phyloP scores from a whole-genome alignment of 2,888 invertebrate genomes.

The Clivina fossor region DNA sequence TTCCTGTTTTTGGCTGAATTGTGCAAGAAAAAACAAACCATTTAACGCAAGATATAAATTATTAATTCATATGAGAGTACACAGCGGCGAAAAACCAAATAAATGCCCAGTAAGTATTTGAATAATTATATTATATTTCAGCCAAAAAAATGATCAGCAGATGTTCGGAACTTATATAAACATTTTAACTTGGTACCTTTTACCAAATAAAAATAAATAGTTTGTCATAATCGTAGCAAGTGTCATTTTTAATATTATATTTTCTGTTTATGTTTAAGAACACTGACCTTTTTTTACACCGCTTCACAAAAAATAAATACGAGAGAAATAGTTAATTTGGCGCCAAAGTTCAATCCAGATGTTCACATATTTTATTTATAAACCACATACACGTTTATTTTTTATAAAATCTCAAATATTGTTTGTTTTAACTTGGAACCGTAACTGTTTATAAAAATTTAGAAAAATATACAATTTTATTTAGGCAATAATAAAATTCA shows the following conservation, averaged over 20 bases:
- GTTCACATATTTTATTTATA: slow-evolving; percentile 6
- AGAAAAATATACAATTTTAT: too few species aligned
- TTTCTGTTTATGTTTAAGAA: slow-evolving; percentile 3
- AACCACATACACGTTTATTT: too few species aligned
- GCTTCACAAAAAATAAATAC: slow-evolving; percentile 11
- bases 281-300: slow-evolving; percentile 5
- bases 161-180: not conserved
- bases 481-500: too few species aligned
- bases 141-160: not conserved
- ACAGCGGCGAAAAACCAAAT: slow-evolving; percentile 98
- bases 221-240: too few species aligned
- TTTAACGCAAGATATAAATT: slow-evolving; percentile 98
- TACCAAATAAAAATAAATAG: too few species aligned
- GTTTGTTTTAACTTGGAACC: too few species aligned
- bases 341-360: slow-evolving; percentile 10
- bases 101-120: slow-evolving; percentile 87
- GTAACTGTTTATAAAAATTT: too few species aligned
- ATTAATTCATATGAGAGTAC: slow-evolving; percentile 94
- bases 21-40: slow-evolving; percentile 82
- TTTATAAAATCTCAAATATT: too few species aligned
- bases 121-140: slow-evolving; percentile 11
- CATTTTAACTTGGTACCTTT: not conserved
- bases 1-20: slow-evolving; percentile 92
- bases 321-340: slow-evolving; percentile 5
- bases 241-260: not conserved